Evolutionary conservation across 2,797 vertebrate genomes (phyloP).

Genomic region (Scolopax bukidnonensis): DNA sequence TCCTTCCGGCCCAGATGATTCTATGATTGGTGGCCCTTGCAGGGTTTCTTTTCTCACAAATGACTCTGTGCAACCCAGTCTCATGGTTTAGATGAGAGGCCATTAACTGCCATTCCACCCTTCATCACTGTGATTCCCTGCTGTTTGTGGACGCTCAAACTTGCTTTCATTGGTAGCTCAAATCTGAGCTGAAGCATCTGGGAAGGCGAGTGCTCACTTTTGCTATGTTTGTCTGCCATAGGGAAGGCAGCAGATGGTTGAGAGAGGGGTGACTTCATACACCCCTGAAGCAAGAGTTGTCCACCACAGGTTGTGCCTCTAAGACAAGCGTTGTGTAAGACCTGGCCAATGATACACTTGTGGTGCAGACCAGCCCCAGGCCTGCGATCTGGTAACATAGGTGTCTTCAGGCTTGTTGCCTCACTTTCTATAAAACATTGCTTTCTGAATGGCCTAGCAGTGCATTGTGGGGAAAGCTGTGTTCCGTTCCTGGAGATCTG

Average conservation of each 20-base stretch:
- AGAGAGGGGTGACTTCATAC: not conserved
- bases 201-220: accelerated
- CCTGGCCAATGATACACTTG: accelerated
- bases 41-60: not conserved
- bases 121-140: not conserved
- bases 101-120: accelerated
- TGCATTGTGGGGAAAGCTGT: accelerated
- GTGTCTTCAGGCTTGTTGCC: accelerated
- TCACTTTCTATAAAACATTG: not conserved
- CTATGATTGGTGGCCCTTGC: not conserved
- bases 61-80: not conserved
- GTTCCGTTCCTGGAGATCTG: not conserved
- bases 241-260: not conserved
- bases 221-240: not conserved
- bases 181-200: not conserved
- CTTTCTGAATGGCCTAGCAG: not conserved
- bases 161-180: not conserved
- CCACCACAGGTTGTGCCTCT: not conserved
- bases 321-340: not conserved
- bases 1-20: too few species aligned
- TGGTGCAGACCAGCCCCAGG: not conserved
- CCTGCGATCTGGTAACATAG: accelerated
- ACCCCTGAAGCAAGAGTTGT: not conserved
- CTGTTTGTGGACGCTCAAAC: not conserved
- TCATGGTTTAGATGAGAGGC: not conserved